Evolutionary conservation across 2,797 vertebrate species (phyloP), one percentile per base, ranked within the genome.

Genomic region (Ataeniobius toweri): DNA sequence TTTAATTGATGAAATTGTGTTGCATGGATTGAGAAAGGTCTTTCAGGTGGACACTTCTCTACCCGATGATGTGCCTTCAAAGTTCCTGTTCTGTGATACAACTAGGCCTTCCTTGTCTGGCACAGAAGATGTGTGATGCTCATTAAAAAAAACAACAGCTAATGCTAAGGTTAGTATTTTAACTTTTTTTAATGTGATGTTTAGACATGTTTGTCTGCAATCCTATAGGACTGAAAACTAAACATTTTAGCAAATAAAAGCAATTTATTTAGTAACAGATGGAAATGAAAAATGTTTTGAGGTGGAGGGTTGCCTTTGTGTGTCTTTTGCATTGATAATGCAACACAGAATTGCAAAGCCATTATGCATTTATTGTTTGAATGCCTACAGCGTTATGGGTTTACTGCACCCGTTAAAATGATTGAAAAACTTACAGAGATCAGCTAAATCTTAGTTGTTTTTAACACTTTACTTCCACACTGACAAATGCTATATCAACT

Each of bases 101-200:
- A 46, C 26, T 22, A 24, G 4, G 26, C 65, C 22, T 50, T 76
- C 39, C 26, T 71, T 28, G 3, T 72, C 41, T 75, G 78, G 22
- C 65, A 61, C 14, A 77, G 50, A 80, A 48, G 56, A 75, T 80
- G 61, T 31, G 50, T 70, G 6, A 50, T 65, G 9, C 59, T 7
- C 0, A n/a, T 58, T n/a, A n/a, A 41, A 78, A 55, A 71, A 75
- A 83, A 69, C 63, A 39, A 44, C 51, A 36, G 14, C 28, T 44
- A n/a, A 74, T 56, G n/a, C 61, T 2, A 55, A 82, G 88, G 85
- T 89, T 67, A 53, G 86, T 74, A 44, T 73, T 89, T 74, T 24
- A 39, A 1, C 3, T 71, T 80, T 65, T 26, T 6, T 71, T 0
- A 0, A 51, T 26, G 41, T 48, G 3, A 50, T 75, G 0, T 74